These are phyloP conservation scores for Drosophila setosimentum DNA, from an alignment of 2,888 invertebrate species.

Conservation along the genomic window DNA sequence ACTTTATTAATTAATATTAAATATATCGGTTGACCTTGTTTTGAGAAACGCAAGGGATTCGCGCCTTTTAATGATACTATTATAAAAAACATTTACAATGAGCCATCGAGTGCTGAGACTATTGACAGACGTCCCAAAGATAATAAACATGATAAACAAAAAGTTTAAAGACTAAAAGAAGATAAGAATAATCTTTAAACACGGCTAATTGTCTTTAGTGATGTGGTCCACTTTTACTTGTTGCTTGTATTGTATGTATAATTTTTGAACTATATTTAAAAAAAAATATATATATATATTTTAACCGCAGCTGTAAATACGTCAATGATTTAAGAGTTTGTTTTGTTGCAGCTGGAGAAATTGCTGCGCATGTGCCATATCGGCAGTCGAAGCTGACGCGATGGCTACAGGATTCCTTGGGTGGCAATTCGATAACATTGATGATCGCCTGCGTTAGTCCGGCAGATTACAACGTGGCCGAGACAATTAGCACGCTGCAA, in stretches of 20 bases:
- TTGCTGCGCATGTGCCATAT: constrained; percentile 92
- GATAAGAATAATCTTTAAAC: background rate
- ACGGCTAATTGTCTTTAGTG: background rate
- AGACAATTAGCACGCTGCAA: constrained; percentile 94
- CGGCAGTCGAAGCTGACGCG: constrained; percentile 97
- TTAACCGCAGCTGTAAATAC: background rate
- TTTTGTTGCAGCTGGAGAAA: constrained; percentile 63
- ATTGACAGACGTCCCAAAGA: no score
- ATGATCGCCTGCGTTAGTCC: constrained; percentile 99
- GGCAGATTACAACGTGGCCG: constrained; percentile 94
- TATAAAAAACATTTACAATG: background rate
- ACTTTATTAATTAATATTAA: background rate
- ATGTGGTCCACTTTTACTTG: no score
- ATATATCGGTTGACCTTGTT: no score
- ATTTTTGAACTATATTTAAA: background rate
- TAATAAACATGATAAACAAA: background rate
- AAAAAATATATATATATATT: background rate
- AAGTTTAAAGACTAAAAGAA: background rate
- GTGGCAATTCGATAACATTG: constrained; percentile 96
- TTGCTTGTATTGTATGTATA: background rate
- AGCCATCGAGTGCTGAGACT: background rate
- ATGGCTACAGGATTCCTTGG: constrained; percentile 96
- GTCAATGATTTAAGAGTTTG: no score
- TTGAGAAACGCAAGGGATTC: no score
- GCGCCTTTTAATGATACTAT: background rate